phyloP scores from a whole-genome alignment of 2,113 vertebrate species.

The Xenopus laevis region DNA sequence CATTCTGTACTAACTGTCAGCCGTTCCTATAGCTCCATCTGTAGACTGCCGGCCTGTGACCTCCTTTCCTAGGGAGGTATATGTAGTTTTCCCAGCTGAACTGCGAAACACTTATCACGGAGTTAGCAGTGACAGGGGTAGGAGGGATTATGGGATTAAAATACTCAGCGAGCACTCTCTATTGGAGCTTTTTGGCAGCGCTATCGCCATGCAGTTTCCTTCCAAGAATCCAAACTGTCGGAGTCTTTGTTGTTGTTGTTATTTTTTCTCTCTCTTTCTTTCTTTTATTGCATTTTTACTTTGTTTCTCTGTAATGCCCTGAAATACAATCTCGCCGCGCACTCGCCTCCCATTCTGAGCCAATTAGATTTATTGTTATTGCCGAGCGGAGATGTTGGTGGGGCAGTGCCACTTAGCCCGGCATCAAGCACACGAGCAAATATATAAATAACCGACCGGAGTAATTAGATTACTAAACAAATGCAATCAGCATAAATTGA shows the following conservation, averaged over 20 bases:
- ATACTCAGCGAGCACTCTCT: constrained; percentile 52
- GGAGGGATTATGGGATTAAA: constrained; percentile 66
- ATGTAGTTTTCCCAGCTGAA: constrained; percentile 58
- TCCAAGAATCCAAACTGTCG: constrained; percentile 45
- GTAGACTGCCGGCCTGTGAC: no score
- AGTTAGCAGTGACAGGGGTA: constrained; percentile 64
- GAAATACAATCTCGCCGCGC: constrained; percentile 2
- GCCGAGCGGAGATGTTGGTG: constrained; percentile 19
- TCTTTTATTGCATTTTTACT: no score
- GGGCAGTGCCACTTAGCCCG: constrained; percentile 17
- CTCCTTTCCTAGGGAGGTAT: no score
- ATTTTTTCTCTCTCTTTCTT: not conserved
- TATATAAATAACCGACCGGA: constrained; percentile 14
- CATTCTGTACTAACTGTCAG: no score
- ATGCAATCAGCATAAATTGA: constrained; percentile 22
- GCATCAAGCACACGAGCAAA: constrained; percentile 11
- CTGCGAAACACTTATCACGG: constrained; percentile 60
- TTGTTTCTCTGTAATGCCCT: not conserved
- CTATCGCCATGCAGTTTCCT: constrained; percentile 51
- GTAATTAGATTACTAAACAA: constrained; percentile 30
- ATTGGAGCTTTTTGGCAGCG: constrained; percentile 51
- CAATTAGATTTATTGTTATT: constrained; percentile 34
- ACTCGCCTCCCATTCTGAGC: constrained; percentile 6
- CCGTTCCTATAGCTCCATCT: no score
- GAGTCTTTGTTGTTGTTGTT: not conserved